Evolutionary conservation across 2,797 vertebrate species (phyloP).

Genomic region (Pangasius larnaudii): DNA sequence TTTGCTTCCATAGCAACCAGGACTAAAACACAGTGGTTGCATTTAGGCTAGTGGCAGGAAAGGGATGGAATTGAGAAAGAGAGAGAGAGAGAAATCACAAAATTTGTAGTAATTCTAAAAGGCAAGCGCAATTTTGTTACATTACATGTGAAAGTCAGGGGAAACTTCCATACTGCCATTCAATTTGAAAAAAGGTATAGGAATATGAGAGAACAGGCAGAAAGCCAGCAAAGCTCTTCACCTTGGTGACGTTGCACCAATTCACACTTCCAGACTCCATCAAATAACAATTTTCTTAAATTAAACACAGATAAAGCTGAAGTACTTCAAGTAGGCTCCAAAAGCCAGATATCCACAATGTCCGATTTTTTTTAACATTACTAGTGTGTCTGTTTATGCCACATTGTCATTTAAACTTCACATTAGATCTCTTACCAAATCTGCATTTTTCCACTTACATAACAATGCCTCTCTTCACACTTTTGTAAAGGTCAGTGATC

Average conservation of each 20-base stretch:
- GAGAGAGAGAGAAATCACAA: neutral
- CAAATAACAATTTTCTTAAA: neutral
- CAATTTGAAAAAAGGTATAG: neutral
- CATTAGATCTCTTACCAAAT: neutral
- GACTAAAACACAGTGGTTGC: slow-evolving; percentile 26
- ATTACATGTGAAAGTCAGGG: neutral
- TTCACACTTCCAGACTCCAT: neutral
- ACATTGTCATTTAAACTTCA: neutral
- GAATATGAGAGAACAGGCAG: neutral
- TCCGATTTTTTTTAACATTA: neutral
- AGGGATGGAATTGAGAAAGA: neutral
- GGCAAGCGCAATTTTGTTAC: neutral
- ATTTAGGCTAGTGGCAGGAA: neutral
- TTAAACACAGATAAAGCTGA: neutral
- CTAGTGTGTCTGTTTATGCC: neutral
- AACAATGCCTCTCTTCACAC: neutral
- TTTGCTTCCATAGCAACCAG: slow-evolving; percentile 49
- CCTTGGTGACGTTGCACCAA: neutral
- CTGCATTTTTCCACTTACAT: neutral
- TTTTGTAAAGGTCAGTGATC: neutral
- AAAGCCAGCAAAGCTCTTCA: neutral
- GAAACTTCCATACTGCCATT: neutral
- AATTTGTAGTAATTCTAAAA: neutral
- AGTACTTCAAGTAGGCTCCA: neutral
- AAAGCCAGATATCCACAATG: neutral